phyloP scores from a whole-genome alignment of 2,888 invertebrate species.

The Dorcus hopei region DNA sequence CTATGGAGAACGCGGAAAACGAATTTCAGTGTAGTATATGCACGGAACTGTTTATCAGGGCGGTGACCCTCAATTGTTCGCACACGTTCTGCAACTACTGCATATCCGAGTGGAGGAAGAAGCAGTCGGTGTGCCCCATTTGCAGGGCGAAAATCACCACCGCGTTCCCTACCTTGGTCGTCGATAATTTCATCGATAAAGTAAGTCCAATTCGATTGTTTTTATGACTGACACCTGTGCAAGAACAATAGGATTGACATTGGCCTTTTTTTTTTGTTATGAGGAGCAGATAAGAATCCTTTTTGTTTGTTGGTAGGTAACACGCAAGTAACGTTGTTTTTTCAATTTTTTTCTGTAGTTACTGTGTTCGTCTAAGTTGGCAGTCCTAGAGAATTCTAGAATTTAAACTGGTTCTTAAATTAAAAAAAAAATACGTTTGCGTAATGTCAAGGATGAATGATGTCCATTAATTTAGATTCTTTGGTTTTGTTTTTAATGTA shows the following conservation, averaged over 20 bases:
- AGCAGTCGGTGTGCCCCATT: constrained; percentile 68
- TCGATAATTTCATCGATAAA: constrained; percentile 72
- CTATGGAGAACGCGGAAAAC: constrained; percentile 53
- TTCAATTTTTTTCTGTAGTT: no score
- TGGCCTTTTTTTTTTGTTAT: no score
- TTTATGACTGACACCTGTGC: neutral
- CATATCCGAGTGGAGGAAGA: constrained; percentile 67
- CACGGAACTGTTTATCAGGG: constrained; percentile 68
- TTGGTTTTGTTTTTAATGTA: no score
- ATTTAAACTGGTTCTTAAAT: no score
- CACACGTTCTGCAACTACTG: constrained; percentile 75
- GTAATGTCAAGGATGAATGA: no score
- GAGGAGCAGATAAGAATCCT: no score
- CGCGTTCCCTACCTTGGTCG: constrained; percentile 59
- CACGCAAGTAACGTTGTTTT: no score
- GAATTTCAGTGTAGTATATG: constrained; percentile 76
- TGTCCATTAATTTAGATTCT: no score
- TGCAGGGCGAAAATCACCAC: constrained; percentile 56
- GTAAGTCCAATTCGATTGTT: constrained; percentile 55
- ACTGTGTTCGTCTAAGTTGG: no score
- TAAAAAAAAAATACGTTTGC: no score
- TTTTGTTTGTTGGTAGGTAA: no score
- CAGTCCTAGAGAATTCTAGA: no score
- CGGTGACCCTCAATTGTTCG: constrained; percentile 68
- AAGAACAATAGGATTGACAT: neutral